Conservation (phyloP, 2,797 vertebrate species). For the Sibirionetta formosa region DNA sequence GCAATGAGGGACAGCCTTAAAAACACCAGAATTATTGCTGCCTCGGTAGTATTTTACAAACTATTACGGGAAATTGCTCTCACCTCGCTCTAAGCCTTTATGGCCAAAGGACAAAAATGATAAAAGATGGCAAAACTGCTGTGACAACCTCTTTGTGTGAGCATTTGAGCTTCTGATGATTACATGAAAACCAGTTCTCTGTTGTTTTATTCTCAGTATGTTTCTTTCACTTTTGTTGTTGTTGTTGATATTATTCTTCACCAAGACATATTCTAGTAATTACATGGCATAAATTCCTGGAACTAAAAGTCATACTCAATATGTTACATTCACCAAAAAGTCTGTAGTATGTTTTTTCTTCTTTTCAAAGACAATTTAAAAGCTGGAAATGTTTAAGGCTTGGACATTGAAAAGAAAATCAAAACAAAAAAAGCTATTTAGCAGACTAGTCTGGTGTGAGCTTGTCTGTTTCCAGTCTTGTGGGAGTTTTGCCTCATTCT, state of each 20-base stretch:
- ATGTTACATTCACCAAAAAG: not conserved
- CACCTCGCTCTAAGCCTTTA: not conserved
- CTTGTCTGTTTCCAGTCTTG: conserved; percentile 3
- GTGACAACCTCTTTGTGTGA: not conserved
- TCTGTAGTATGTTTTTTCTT: not conserved
- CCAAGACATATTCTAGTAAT: not conserved
- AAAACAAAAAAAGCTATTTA: not conserved
- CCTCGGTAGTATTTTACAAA: not conserved
- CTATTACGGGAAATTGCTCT: not conserved
- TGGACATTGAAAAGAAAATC: not conserved
- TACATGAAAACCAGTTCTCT: not conserved
- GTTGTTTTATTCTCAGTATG: not conserved
- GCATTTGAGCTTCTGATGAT: not conserved
- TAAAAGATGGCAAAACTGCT: not conserved
- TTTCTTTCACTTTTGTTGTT: not conserved
- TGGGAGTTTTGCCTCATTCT: conserved; percentile 41
- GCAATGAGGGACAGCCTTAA: not conserved
- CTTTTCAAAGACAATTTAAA: not conserved
- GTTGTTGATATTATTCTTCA: not conserved
- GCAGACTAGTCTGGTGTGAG: not conserved
- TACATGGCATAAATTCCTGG: not conserved
- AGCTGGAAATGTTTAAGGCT: conserved; percentile 6
- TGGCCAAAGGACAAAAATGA: not conserved
- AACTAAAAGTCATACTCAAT: not conserved
- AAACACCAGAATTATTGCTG: not conserved